phyloP scores from a whole-genome alignment of 2,888 invertebrate species.

The Tetramorium bicarinatum region DNA sequence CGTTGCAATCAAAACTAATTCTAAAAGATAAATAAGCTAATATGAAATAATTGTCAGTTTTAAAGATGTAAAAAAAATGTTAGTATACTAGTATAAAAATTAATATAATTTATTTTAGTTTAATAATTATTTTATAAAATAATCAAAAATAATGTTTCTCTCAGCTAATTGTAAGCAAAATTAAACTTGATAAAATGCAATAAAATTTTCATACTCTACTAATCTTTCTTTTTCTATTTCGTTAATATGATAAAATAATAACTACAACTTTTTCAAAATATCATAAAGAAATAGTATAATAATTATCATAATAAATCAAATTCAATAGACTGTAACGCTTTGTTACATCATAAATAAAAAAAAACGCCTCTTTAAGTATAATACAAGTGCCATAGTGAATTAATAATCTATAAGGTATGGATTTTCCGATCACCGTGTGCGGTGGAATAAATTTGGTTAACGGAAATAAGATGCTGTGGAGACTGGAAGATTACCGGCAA shows the following conservation, averaged over 20 bases:
- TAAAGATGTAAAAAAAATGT: not conserved
- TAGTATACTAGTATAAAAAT: too few relatives aligned
- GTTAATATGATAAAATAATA: not conserved
- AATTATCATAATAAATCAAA: not conserved
- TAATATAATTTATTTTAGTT: not conserved
- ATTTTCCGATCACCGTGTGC: not conserved
- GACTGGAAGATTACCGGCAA: constrained; percentile 17
- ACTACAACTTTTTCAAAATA: not conserved
- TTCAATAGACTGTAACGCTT: constrained; percentile 3
- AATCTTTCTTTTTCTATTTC: not conserved
- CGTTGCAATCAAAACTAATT: not conserved
- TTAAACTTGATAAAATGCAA: not conserved
- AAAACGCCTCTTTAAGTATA: not conserved
- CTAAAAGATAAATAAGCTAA: constrained; percentile 8
- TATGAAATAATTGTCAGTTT: not conserved
- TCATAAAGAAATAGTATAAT: not conserved
- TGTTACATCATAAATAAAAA: not conserved
- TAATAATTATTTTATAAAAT: not conserved
- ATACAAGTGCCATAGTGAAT: constrained; percentile 1
- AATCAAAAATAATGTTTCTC: not conserved
- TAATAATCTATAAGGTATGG: constrained; percentile 24
- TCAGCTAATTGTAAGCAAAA: not conserved
- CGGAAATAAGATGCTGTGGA: not conserved
- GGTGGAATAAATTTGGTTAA: constrained; percentile 34
- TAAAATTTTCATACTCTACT: not conserved